phyloP scores from a whole-genome alignment of 2,113 vertebrate genomes.

The Caretta caretta region DNA sequence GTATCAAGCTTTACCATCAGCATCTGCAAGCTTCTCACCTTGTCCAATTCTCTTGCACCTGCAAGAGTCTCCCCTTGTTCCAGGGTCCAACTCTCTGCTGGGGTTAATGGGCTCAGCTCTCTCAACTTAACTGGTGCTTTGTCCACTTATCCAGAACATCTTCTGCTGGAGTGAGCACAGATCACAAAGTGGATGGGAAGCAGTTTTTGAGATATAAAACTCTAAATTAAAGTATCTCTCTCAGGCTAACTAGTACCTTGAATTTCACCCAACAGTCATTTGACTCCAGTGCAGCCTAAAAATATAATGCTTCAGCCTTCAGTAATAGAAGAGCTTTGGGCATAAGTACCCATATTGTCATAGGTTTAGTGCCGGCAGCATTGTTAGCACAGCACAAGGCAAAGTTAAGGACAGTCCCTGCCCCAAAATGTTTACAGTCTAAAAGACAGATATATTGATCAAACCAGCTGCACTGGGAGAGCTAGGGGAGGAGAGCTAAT shows the following conservation, averaged over 20 bases:
- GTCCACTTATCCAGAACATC: background rate
- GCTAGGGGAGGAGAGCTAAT: background rate
- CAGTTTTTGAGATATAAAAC: background rate
- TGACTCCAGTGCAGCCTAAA: background rate
- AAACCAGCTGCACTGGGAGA: background rate
- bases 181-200: background rate
- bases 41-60: background rate
- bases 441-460: background rate
- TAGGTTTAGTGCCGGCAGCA: background rate
- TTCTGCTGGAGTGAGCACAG: background rate
- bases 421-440: conserved; percentile 2
- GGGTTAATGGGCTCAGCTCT: background rate
- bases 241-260: background rate
- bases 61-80: background rate
- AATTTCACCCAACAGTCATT: background rate
- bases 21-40: background rate
- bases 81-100: background rate
- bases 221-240: no score
- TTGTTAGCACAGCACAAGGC: background rate
- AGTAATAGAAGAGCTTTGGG: background rate
- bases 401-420: background rate
- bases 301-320: background rate
- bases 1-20: background rate
- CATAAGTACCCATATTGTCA: background rate
- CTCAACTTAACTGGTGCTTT: background rate